A percentile compares a stretch with the other conserved stretches of the same genome.
Evolutionary conservation across 2,797 vertebrate genomes (phyloP).

Genomic region (Cyprinodon diabolis): DNA sequence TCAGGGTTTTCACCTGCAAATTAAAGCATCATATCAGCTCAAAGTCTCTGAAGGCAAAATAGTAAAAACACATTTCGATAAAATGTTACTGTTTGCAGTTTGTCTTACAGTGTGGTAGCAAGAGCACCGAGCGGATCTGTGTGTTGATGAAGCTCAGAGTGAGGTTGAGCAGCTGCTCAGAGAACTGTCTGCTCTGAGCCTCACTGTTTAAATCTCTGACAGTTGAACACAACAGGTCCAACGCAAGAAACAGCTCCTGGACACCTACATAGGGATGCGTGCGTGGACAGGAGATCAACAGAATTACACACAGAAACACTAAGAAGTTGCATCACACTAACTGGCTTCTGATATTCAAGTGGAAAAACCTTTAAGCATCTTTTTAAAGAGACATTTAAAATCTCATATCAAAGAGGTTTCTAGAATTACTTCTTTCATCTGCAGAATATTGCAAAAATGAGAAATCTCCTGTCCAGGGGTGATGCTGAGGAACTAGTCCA

Average conservation of each 20-base stretch:
- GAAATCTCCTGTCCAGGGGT: too few relatives aligned
- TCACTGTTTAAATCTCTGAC: slow-evolving; percentile 89
- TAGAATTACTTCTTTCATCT: too few relatives aligned
- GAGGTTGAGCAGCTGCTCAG: slow-evolving; percentile 92
- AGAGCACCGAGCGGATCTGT: slow-evolving; percentile 85
- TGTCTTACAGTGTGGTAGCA: slow-evolving; percentile 76
- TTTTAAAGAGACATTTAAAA: too few relatives aligned
- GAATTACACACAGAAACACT: not conserved
- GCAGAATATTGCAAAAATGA: too few relatives aligned
- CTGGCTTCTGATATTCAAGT: too few relatives aligned
- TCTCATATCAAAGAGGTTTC: too few relatives aligned
- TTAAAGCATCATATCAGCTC: slow-evolving; percentile 4
- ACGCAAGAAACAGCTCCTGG: slow-evolving; percentile 86
- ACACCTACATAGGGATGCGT: slow-evolving; percentile 74
- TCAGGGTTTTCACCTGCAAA: slow-evolving; percentile 81
- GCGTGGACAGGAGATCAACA: not conserved
- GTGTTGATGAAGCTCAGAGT: slow-evolving; percentile 88
- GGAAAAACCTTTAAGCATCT: too few relatives aligned
- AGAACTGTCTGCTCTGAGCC: slow-evolving; percentile 91
- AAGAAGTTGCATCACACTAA: not conserved
- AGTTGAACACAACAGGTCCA: slow-evolving; percentile 87
- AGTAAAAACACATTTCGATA: not conserved
- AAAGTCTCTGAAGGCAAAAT: not conserved
- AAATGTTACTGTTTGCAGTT: not conserved
- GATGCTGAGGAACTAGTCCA: too few relatives aligned